A percentile compares a stretch with the other conserved stretches of the same genome.
Evolutionary conservation across 1,140 invertebrate species (phyloP).

Genomic region (Drosophila ficusphila): DNA sequence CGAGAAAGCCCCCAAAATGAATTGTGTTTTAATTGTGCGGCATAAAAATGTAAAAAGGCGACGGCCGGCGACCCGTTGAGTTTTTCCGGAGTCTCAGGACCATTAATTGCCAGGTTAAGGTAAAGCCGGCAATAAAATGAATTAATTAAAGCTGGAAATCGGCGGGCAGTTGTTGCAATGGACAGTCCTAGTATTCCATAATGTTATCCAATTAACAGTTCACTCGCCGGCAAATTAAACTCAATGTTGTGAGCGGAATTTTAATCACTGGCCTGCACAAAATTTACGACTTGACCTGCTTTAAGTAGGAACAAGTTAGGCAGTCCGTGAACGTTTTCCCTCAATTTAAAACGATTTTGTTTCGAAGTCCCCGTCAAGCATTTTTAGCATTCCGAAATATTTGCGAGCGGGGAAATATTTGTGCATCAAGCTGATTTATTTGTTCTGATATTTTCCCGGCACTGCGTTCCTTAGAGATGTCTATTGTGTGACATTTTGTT

Average conservation of each 20-base stretch:
- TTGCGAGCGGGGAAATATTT: neutral
- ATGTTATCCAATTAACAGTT: conserved; percentile 37
- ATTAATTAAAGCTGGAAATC: conserved; percentile 31
- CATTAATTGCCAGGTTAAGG: conserved; percentile 13
- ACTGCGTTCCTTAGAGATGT: too few relatives aligned
- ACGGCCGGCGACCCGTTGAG: neutral
- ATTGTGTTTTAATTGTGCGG: conserved; percentile 73
- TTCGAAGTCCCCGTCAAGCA: neutral
- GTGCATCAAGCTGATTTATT: neutral
- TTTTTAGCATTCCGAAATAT: neutral
- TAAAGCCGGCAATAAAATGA: conserved; percentile 28
- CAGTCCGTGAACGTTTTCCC: neutral
- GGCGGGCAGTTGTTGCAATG: conserved; percentile 19
- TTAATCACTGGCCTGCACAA: conserved; percentile 13
- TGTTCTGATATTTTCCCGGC: neutral
- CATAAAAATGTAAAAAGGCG: conserved; percentile 42
- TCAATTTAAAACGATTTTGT: neutral
- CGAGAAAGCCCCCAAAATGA: conserved; percentile 47
- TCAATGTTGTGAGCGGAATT: conserved; percentile 13
- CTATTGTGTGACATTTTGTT: conserved; percentile 2
- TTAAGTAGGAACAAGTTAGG: neutral
- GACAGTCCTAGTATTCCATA: conserved; percentile 21
- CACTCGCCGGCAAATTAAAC: conserved; percentile 23
- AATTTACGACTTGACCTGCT: neutral
- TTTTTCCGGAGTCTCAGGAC: conserved; percentile 1